phyloP scores from a whole-genome alignment of 2,888 invertebrate genomes.

The Spilosoma lubricipeda region DNA sequence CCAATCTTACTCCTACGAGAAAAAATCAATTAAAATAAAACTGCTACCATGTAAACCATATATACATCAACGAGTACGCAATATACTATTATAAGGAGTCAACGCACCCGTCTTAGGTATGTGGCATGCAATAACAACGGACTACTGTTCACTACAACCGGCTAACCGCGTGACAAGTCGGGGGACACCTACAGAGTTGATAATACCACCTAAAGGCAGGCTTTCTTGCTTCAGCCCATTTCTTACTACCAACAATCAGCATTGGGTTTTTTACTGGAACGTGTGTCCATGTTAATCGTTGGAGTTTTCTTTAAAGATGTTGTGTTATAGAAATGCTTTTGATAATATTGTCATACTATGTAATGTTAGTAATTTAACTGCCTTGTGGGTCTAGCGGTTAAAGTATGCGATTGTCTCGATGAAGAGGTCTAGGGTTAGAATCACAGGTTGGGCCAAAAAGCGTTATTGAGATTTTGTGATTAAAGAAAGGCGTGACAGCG shows the following conservation, averaged over 20 bases:
- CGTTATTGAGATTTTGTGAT: too few relatives aligned
- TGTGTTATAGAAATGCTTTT: background rate
- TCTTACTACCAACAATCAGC: background rate
- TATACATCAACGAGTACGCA: slow-evolving; percentile 67
- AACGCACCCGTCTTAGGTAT: slow-evolving; percentile 77
- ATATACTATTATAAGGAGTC: slow-evolving; percentile 83
- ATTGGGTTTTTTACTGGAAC: background rate
- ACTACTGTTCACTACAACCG: slow-evolving; percentile 77
- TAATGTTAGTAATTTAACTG: too few relatives aligned
- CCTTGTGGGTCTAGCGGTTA: too few relatives aligned
- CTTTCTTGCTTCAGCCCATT: slow-evolving; percentile 1
- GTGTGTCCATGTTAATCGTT: background rate
- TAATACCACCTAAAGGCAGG: slow-evolving; percentile 34
- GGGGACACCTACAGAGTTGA: slow-evolving; percentile 41
- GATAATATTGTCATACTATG: background rate
- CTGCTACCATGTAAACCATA: slow-evolving; percentile 63
- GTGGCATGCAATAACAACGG: slow-evolving; percentile 79
- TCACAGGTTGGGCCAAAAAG: too few relatives aligned
- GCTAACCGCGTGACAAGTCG: slow-evolving; percentile 58
- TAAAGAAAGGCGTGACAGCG: too few relatives aligned
- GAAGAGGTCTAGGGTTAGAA: too few relatives aligned
- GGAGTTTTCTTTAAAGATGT: background rate
- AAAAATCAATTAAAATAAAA: background rate
- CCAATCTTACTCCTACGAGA: background rate
- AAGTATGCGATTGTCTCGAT: too few relatives aligned